phyloP scores from a whole-genome alignment of 2,888 invertebrate genomes.

The Slavum lentiscoides region DNA sequence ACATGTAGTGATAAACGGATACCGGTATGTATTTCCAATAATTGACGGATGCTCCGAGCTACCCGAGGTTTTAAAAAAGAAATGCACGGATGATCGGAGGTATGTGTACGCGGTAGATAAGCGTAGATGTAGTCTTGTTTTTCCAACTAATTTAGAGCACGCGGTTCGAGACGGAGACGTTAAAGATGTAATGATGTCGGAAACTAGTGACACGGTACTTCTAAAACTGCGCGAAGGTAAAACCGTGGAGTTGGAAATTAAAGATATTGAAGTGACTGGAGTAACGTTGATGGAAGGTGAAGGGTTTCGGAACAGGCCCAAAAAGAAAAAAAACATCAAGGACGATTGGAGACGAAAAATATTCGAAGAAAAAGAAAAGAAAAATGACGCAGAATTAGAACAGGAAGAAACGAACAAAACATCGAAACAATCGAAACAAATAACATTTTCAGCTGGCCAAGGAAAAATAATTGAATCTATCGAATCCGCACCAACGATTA shows the following conservation, averaged over 20 bases:
- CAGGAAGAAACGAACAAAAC: conserved; percentile 21
- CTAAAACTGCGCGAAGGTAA: conserved; percentile 74
- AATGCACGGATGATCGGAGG: conserved; percentile 65
- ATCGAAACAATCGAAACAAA: conserved; percentile 20
- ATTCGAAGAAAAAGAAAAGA: conserved; percentile 70
- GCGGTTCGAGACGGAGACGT: conserved; percentile 78
- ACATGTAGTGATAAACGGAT: conserved; percentile 71
- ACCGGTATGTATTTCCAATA: conserved; percentile 74
- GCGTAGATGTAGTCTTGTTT: conserved; percentile 73
- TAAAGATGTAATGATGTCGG: conserved; percentile 75
- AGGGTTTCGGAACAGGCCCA: conserved; percentile 67
- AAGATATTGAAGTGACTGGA: conserved; percentile 66
- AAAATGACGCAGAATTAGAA: conserved; percentile 55
- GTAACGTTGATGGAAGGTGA: conserved; percentile 72
- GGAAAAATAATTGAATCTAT: conserved; percentile 21
- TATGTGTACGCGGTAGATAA: conserved; percentile 79
- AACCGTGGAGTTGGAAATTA: conserved; percentile 74
- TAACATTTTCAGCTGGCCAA: conserved; percentile 27
- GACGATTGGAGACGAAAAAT: conserved; percentile 71
- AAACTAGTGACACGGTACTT: conserved; percentile 74
- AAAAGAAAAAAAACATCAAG: conserved; percentile 63
- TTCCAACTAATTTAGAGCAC: conserved; percentile 73
- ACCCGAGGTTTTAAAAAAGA: conserved; percentile 66
- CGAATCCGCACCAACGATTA: conserved; percentile 13
- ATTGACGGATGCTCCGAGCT: conserved; percentile 65